These are phyloP conservation scores for Micromesistius poutassou DNA, from an alignment of 2,797 vertebrate species.

Conservation along the genomic window DNA sequence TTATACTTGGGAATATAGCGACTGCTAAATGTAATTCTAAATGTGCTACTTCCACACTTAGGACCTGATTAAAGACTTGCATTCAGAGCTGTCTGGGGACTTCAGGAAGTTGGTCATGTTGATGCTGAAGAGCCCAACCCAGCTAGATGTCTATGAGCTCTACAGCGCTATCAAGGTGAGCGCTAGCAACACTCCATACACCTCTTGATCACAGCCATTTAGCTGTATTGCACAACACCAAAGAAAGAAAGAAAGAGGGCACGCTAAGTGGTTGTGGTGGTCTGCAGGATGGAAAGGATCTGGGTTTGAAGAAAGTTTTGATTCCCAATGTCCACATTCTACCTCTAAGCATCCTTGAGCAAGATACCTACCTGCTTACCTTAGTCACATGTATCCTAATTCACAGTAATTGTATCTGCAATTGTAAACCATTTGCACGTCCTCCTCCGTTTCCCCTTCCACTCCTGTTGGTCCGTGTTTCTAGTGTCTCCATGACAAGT, in stretches of 20 bases:
- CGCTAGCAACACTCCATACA: not conserved
- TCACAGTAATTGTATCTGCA: too few relatives aligned
- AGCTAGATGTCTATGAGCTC: constrained; percentile 85
- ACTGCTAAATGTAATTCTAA: not conserved
- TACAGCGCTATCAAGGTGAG: constrained; percentile 90
- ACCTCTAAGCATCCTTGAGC: too few relatives aligned
- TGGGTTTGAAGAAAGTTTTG: too few relatives aligned
- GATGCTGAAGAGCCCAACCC: constrained; percentile 83
- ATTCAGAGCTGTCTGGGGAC: constrained; percentile 95
- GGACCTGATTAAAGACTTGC: constrained; percentile 96
- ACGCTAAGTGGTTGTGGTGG: not conserved
- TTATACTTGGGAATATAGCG: too few relatives aligned
- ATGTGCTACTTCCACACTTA: constrained; percentile 56
- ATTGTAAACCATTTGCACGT: not conserved
- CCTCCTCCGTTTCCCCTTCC: too few relatives aligned
- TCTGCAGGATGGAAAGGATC: too few relatives aligned
- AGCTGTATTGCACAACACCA: not conserved
- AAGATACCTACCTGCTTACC: too few relatives aligned
- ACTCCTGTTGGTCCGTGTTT: too few relatives aligned
- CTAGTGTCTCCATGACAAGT: too few relatives aligned
- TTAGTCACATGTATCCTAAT: too few relatives aligned
- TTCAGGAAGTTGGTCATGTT: constrained; percentile 91
- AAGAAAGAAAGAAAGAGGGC: not conserved
- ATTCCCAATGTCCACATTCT: too few relatives aligned
- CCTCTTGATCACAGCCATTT: not conserved